Base-by-base conservation (phyloP, 2,888 invertebrate genomes). In the Caenorhabditis sp. region DNA sequence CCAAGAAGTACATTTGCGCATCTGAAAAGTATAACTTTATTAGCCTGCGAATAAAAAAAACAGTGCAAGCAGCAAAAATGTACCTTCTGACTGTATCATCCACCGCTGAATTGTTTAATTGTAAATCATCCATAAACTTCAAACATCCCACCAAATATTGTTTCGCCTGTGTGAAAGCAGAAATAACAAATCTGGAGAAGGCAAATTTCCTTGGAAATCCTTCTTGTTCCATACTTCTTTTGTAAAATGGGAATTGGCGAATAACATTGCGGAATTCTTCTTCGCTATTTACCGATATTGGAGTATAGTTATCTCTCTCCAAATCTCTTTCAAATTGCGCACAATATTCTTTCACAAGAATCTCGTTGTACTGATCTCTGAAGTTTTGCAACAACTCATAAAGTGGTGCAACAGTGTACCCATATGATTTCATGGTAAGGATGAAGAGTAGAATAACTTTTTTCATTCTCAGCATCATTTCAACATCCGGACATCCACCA, bases 71-170 rank as follows among this genome's bases (percentile, higher is more conserved):
- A n/a, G n/a, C n/a, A n/a, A n/a, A 43, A 60, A 20, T 92, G 89
- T 93, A 93, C 88, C 94, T 93, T 68, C 94, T 90, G 53, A 95
- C 93, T 92, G 94, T 94, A 86, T 94, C 94, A 80, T 93, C 93
- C 0, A 93, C 92, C 89, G 93, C 93, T 0, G 92, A 92, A 89
- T 93, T 92, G 86, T 82, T 80, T 59, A 88, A 56, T 54, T 84
- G 85, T 3, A 88, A 79, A 56, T 88, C 78, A 56, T 88, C 87
- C 87, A 88, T 94, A 89, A 97, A 99, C 53, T 96, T 95, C 80
- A 96, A 91, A 89, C 97, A 97, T 4, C 95, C 96, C 89, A 94
- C 93, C 88, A 97, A 95, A 88, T 96, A 99, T 89, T 95, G 94
- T 89, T 97, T 97, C 49, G 97, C 95, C 90, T 97, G 95, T 67